phyloP scores from a whole-genome alignment of 2,797 vertebrate species.

The Saxicola maurus region DNA sequence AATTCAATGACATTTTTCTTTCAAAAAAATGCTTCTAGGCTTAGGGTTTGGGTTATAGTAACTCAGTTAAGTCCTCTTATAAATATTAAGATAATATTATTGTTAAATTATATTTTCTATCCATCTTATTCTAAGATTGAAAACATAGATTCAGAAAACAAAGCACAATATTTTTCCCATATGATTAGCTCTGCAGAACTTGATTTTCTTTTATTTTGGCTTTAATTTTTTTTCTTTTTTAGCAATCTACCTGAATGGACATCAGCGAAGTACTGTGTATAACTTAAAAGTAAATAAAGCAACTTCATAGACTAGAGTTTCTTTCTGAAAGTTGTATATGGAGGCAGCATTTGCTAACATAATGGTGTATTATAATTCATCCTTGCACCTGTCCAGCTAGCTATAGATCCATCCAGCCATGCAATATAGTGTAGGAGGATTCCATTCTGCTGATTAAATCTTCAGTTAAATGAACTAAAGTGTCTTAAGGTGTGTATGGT shows the following conservation, averaged over 20 bases:
- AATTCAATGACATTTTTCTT: neutral
- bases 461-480: constrained; percentile 45
- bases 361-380: constrained; percentile 24
- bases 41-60: neutral
- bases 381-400: constrained; percentile 37
- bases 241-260: neutral
- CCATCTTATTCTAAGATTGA: neutral
- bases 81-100: neutral
- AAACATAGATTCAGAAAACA: neutral
- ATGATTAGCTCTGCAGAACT: neutral
- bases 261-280: neutral
- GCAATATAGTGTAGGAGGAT: neutral
- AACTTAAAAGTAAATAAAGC: neutral
- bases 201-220: neutral
- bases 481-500: neutral
- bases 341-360: constrained; percentile 12
- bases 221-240: neutral
- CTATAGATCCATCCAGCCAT: constrained; percentile 17
- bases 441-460: constrained; percentile 53
- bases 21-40: neutral
- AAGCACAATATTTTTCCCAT: neutral
- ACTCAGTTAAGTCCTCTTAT: neutral
- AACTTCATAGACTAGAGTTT: neutral
- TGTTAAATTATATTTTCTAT: neutral
- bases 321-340: neutral